A percentile compares a stretch with the other conserved stretches of the same genome.
Evolutionary conservation across 2,888 invertebrate genomes (phyloP).

Genomic region (Meteorus colon): DNA sequence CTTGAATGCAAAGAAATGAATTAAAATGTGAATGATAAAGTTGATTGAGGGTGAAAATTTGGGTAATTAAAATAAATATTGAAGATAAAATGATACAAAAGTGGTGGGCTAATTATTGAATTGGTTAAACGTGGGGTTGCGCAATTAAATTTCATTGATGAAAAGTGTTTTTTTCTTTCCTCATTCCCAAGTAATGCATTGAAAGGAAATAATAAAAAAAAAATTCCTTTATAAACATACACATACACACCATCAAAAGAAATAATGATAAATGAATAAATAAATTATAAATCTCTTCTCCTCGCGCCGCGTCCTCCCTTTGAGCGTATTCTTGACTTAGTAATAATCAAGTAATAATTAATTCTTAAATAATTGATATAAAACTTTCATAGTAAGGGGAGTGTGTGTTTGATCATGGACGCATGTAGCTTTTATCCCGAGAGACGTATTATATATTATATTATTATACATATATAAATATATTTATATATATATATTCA

Average conservation of each 20-base stretch:
- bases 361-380: constrained; percentile 46
- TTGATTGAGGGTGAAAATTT: background rate
- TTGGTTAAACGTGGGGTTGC: constrained; percentile 35
- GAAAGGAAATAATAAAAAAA: constrained; percentile 20
- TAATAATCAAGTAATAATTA: constrained; percentile 66
- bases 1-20: constrained; percentile 41
- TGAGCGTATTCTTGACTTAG: constrained; percentile 65
- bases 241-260: constrained; percentile 3
- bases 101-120: constrained; percentile 22
- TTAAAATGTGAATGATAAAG: constrained; percentile 45
- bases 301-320: constrained; percentile 53
- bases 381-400: constrained; percentile 5
- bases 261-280: constrained; percentile 4
- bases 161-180: constrained; percentile 39
- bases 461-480: constrained; percentile 56
- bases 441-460: constrained; percentile 59
- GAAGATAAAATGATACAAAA: constrained; percentile 34
- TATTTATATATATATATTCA: constrained; percentile 48
- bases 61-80: constrained; percentile 16
- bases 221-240: constrained; percentile 21
- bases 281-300: constrained; percentile 40
- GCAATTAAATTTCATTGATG: constrained; percentile 40
- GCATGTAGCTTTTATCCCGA: constrained; percentile 63
- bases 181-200: constrained; percentile 17
- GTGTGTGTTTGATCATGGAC: constrained; percentile 50